A percentile compares a stretch with the other conserved stretches of the same genome.
Evolutionary conservation across 2,888 invertebrate genomes (phyloP).

Genomic region (Eilema sororculum): DNA sequence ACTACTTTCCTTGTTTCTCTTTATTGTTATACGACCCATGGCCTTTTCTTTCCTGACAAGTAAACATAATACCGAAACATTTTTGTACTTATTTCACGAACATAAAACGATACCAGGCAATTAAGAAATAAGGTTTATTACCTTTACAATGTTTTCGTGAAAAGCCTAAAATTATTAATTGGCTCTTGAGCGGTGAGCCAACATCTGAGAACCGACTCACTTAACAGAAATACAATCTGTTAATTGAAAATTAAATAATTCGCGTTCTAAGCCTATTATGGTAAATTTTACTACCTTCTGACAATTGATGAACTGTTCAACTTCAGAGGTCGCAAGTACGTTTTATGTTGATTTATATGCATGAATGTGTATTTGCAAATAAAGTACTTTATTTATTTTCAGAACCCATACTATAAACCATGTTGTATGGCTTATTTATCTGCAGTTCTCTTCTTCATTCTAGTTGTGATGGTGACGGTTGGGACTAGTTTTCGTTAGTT

Average conservation of each 20-base stretch:
- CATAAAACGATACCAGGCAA: slow-evolving; percentile 1
- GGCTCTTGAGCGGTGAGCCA: too few relatives aligned
- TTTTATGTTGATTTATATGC: too few relatives aligned
- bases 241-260: slow-evolving; percentile 17
- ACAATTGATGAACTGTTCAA: neutral
- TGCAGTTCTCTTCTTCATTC: too few relatives aligned
- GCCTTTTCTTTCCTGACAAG: slow-evolving; percentile 4
- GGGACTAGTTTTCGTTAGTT: too few relatives aligned
- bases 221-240: slow-evolving; percentile 6
- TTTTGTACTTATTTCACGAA: slow-evolving; percentile 5
- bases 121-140: slow-evolving; percentile 10
- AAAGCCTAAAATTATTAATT: neutral
- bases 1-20: neutral
- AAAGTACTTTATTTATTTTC: too few relatives aligned
- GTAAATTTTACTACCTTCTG: neutral
- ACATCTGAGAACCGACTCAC: neutral
- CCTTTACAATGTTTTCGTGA: neutral
- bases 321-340: too few relatives aligned
- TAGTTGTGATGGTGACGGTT: too few relatives aligned
- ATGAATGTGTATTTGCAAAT: too few relatives aligned
- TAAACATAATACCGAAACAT: slow-evolving; percentile 3
- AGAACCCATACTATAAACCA: too few relatives aligned
- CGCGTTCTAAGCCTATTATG: slow-evolving; percentile 2
- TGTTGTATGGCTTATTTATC: too few relatives aligned
- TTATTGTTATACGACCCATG: neutral